These are phyloP conservation scores for Anguilla rostrata DNA, from an alignment of 2,113 vertebrate species.

Conservation along the genomic window DNA sequence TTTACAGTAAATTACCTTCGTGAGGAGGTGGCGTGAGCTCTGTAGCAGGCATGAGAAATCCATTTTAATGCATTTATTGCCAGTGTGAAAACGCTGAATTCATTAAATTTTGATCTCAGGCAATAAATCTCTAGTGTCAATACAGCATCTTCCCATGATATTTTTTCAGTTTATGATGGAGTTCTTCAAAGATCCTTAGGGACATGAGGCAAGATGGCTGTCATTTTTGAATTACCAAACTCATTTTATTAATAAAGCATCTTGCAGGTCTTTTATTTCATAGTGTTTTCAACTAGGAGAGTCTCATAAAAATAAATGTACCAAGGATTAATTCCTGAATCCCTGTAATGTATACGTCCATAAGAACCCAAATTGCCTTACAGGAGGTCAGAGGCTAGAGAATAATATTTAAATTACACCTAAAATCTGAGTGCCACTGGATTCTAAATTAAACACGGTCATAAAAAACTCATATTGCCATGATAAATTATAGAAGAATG, in stretches of 20 bases:
- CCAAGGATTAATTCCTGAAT: background rate
- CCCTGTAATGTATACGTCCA: background rate
- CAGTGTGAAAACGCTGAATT: too few relatives aligned
- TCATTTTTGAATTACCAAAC: too few relatives aligned
- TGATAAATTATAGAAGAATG: background rate
- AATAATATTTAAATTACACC: background rate
- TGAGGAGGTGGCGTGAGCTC: background rate
- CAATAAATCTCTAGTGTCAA: background rate
- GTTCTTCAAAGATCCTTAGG: too few relatives aligned
- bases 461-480: background rate
- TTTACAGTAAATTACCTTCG: background rate
- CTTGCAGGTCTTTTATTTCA: background rate
- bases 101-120: too few relatives aligned
- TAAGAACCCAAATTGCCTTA: background rate
- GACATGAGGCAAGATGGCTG: too few relatives aligned
- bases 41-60: background rate
- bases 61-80: background rate
- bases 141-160: background rate
- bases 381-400: background rate
- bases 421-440: background rate
- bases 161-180: background rate
- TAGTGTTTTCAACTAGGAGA: background rate
- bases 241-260: background rate
- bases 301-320: background rate
- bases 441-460: background rate